Conservation (phyloP, 2,113 vertebrate genomes). For the Hypanus sabinus region DNA sequence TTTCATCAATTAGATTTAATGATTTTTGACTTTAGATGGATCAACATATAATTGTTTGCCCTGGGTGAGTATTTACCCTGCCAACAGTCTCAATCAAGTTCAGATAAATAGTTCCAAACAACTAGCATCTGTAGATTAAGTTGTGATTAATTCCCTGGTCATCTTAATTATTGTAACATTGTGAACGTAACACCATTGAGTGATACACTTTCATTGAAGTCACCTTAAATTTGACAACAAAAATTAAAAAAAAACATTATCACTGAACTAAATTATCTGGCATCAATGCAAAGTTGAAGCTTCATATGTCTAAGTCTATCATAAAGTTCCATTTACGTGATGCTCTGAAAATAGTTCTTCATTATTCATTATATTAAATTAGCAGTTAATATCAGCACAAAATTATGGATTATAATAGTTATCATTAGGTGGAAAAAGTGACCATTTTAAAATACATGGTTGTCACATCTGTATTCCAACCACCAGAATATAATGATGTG, state of each 20-base stretch:
- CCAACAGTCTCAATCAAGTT: neutral
- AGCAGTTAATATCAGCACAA: neutral
- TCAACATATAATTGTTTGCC: neutral
- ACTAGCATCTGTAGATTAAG: neutral
- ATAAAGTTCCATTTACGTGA: neutral
- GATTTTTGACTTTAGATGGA: neutral
- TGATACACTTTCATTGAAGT: neutral
- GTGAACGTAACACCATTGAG: neutral
- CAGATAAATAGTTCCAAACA: constrained; percentile 13
- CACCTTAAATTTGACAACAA: neutral
- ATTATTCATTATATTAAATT: neutral
- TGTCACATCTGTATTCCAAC: neutral
- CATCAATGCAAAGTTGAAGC: neutral
- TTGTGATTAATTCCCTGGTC: constrained; percentile 3
- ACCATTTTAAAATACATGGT: neutral
- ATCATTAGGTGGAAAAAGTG: neutral
- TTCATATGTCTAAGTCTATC: neutral
- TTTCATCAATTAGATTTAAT: constrained; percentile 10
- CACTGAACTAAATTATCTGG: neutral
- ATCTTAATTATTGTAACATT: constrained; percentile 22
- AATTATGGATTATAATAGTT: neutral
- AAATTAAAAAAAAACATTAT: neutral
- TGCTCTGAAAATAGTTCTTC: neutral
- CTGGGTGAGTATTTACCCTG: neutral
- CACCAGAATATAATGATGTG: neutral